Percentiles rank a stretch among this genome's conserved stretches.
Evolutionary conservation across 2,113 vertebrate genomes (phyloP).

Genomic region (Ammodramus savannarum): DNA sequence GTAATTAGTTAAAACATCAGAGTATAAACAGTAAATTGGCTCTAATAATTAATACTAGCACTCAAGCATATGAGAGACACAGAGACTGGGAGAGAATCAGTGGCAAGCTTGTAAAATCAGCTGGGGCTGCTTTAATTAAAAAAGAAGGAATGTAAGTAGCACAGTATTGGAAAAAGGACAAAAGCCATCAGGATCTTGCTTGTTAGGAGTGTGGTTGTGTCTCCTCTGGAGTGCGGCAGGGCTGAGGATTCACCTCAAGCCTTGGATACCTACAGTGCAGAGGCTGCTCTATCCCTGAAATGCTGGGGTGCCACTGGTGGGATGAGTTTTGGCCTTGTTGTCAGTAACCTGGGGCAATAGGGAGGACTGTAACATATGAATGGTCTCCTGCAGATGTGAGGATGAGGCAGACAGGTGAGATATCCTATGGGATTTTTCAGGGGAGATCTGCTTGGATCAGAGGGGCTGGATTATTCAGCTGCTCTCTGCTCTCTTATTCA

Average conservation of each 20-base stretch:
- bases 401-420: not conserved
- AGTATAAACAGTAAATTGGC: constrained; percentile 99
- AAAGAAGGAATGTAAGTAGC: constrained; percentile 67
- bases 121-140: constrained; percentile 70
- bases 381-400: not conserved
- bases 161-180: constrained; percentile 66
- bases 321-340: not conserved
- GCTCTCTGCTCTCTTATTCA: not conserved
- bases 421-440: not conserved
- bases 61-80: constrained; percentile 79
- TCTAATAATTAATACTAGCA: constrained; percentile 98
- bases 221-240: not conserved
- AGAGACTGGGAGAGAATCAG: constrained; percentile 56
- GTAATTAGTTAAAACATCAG: constrained; percentile 99
- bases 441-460: not conserved
- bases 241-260: not conserved
- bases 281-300: not conserved
- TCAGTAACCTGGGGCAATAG: not conserved
- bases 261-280: fast-evolving
- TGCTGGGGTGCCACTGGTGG: not conserved
- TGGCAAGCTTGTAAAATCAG: constrained; percentile 68
- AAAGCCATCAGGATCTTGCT: constrained; percentile 54
- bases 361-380: not conserved
- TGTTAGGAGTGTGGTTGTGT: not conserved
- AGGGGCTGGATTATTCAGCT: fast-evolving